These are phyloP conservation scores for Drosophila malerkotliana DNA, from an alignment of 1,140 invertebrate genomes.

Conservation along the genomic window DNA sequence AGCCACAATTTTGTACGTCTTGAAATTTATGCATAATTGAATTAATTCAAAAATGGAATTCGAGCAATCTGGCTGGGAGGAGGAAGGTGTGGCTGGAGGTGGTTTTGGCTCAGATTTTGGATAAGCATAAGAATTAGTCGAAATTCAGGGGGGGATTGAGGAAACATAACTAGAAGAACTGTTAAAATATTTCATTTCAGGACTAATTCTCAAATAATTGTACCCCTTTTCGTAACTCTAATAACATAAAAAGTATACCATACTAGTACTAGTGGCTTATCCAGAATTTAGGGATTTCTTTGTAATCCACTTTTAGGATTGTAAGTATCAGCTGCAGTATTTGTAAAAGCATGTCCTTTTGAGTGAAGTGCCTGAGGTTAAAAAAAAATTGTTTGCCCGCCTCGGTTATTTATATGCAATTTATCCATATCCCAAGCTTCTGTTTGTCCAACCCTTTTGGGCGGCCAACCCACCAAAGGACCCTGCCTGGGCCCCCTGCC, in stretches of 20 bases:
- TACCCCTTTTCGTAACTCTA: too few species aligned
- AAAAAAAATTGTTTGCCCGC: constrained; percentile 28
- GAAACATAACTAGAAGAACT: too few species aligned
- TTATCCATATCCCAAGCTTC: constrained; percentile 35
- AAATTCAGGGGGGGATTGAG: neutral
- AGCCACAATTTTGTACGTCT: constrained; percentile 53
- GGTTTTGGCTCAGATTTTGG: neutral
- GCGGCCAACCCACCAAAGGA: too few species aligned
- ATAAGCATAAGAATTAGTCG: neutral
- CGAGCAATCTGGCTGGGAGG: neutral
- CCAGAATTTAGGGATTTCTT: too few species aligned
- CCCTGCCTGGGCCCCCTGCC: too few species aligned
- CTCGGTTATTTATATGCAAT: constrained; percentile 78
- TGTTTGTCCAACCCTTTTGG: constrained; percentile 67
- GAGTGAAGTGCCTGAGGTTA: constrained; percentile 30
- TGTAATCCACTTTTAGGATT: too few species aligned
- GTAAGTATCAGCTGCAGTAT: too few species aligned
- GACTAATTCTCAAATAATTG: too few species aligned
- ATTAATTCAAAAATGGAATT: constrained; percentile 63
- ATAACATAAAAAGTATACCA: too few species aligned
- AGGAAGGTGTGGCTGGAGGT: neutral
- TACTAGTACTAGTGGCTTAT: too few species aligned
- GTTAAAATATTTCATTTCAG: too few species aligned
- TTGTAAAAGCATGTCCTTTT: constrained; percentile 17
- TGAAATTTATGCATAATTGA: constrained; percentile 65